These are phyloP conservation scores for Chrysoperla carnea DNA, from an alignment of 1,140 invertebrate genomes.

Conservation along the genomic window DNA sequence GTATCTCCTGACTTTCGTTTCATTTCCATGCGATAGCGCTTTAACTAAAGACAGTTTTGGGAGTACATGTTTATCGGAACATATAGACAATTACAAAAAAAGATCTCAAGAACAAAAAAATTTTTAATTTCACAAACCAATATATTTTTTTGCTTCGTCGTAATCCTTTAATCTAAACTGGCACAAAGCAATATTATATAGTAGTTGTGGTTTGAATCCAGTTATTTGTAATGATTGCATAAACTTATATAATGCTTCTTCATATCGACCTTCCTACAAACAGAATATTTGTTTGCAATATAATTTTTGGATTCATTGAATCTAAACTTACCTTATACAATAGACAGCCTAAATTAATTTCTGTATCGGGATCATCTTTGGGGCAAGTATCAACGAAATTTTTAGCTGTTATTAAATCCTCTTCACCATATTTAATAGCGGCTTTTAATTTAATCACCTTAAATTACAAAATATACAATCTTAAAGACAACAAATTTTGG, in stretches of 20 bases:
- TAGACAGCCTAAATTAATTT: constrained; percentile 92
- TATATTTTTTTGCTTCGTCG: constrained; percentile 73
- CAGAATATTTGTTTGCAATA: background rate
- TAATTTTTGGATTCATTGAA: constrained; percentile 8
- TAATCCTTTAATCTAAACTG: constrained; percentile 92
- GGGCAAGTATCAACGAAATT: constrained; percentile 82
- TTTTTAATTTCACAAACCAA: constrained; percentile 27
- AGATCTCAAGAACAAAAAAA: too few species aligned
- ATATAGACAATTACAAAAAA: too few species aligned
- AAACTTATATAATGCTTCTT: constrained; percentile 88
- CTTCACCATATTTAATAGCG: constrained; percentile 94
- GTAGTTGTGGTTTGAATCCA: constrained; percentile 79
- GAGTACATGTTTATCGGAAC: too few species aligned
- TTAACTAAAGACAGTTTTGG: too few species aligned
- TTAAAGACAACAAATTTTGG: too few species aligned
- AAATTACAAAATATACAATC: constrained; percentile 2
- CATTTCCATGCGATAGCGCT: too few species aligned
- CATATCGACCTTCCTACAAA: constrained; percentile 62
- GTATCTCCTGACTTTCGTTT: too few species aligned
- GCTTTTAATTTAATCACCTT: constrained; percentile 81
- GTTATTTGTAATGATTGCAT: constrained; percentile 69
- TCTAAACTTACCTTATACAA: constrained; percentile 63
- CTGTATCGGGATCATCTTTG: constrained; percentile 77
- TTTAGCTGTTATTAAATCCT: constrained; percentile 82
- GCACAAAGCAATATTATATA: constrained; percentile 92